Percentiles rank a stretch among this genome's conserved stretches.
Conservation (phyloP, 30 jellyfish, hydroid and myxozoan genomes). For the Hydra vulgaris region DNA sequence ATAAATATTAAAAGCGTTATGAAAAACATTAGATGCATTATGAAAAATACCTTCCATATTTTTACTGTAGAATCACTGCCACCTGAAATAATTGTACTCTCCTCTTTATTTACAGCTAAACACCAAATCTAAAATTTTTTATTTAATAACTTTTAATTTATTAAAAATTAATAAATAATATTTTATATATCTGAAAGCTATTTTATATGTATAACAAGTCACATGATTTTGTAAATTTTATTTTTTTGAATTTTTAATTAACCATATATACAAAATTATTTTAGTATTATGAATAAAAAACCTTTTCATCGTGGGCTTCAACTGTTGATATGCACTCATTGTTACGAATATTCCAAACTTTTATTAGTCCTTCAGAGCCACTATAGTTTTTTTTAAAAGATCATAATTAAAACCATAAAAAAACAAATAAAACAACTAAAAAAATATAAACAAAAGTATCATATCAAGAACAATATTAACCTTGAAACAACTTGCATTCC, state of each 20-base stretch:
- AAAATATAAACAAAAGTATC: not conserved
- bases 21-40: not conserved
- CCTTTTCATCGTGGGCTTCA: slow-evolving; percentile 71
- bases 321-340: slow-evolving; percentile 47
- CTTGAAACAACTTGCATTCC: slow-evolving; percentile 75
- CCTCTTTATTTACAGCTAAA: slow-evolving; percentile 36
- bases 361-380: slow-evolving; percentile 63
- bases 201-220: not conserved
- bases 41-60: slow-evolving; percentile 44
- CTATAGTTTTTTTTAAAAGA: not conserved
- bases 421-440: not conserved
- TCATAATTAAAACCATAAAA: not conserved
- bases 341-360: slow-evolving; percentile 47
- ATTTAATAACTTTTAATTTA: not conserved
- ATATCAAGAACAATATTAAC: slow-evolving; percentile 1
- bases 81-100: slow-evolving; percentile 40
- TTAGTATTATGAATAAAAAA: no score
- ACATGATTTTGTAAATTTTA: no score
- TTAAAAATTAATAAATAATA: no score
- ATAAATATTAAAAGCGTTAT: not conserved
- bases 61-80: slow-evolving; percentile 55
- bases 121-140: slow-evolving; percentile 40
- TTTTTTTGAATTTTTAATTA: no score
- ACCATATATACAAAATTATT: no score
- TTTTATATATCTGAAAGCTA: no score